phyloP scores from a whole-genome alignment of 2,888 invertebrate genomes.

The Eupeodes latifasciatus region DNA sequence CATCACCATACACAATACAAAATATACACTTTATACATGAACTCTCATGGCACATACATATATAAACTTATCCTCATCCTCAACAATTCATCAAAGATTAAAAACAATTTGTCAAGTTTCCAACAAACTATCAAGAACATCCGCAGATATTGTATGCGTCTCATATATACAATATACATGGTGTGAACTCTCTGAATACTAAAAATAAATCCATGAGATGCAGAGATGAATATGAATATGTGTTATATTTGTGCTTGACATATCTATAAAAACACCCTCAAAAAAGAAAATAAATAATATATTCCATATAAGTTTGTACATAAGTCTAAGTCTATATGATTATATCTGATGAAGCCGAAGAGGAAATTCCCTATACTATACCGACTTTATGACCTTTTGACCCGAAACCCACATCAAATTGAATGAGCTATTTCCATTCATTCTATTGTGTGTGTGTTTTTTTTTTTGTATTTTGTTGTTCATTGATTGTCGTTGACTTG shows the following conservation, averaged over 20 bases:
- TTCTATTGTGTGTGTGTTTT: not conserved
- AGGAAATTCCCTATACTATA: conserved; percentile 7
- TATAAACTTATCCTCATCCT: conserved; percentile 6
- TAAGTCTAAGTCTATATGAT: no score
- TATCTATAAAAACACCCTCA: conserved; percentile 7
- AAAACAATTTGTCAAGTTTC: conserved; percentile 56
- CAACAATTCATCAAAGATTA: conserved; percentile 42
- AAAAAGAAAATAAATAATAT: not conserved
- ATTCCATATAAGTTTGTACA: not conserved
- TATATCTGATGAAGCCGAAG: not conserved
- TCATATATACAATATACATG: not conserved
- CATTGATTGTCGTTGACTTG: conserved; percentile 40
- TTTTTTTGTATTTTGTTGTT: conserved; percentile 5
- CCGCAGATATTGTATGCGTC: not conserved
- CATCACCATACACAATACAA: not conserved
- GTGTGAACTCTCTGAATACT: conserved; percentile 23
- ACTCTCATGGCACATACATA: conserved; percentile 4
- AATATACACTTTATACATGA: not conserved
- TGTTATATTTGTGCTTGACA: conserved; percentile 16
- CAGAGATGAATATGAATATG: conserved; percentile 31
- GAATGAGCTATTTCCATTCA: conserved; percentile 42
- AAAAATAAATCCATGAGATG: conserved; percentile 10
- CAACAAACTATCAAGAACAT: conserved; percentile 46
- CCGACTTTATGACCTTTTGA: conserved; percentile 67
- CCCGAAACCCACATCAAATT: conserved; percentile 67